Evolutionary conservation across 2,113 vertebrate genomes (phyloP), one percentile per base, ranked within the genome.

Genomic region (Colinus virginianus): DNA sequence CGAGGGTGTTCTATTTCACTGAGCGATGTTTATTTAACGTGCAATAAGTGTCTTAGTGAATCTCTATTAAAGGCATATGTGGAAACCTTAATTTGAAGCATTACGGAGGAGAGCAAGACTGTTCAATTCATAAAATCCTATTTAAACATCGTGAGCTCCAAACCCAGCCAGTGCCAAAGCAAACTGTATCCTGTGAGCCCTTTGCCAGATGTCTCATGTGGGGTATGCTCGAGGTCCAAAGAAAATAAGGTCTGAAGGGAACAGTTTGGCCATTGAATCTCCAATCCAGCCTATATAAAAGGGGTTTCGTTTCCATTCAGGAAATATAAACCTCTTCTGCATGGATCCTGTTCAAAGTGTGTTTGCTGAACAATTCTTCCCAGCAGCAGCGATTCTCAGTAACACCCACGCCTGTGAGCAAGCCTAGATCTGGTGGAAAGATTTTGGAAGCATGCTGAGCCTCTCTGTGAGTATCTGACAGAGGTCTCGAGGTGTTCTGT

Each of bases 21-120:
- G 53, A 66, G 78, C 8, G 93, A 23, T 82, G 90, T 90, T 96
- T 94, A 81, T 94, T 96, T 95, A 96, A 94, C 42, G 3, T 92
- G 91, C 83, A 86, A 13, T 85, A 93, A 96, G 94, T 91, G 93
- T 90, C 86, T 87, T 68, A 70, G 90, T 71, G 94, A 86, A 94
- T 93, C 71, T 93, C 93, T 95, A 93, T 96, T 93, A 95, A 94
- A 95, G 70, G 90, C 96, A 97, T n/a, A 95, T 95, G 96, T 95
- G 94, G 88, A 92, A 93, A 83, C 86, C 91, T 92, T 91, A 17
- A 89, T 93, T 81, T 90, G 95, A 93, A 90, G 95, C 88, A 3
- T 90, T 88, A 38, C 82, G 88, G 94, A 49, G n/a, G 85, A 90
- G 87, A 87, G 67, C 11, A 81, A 89, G 87, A 20, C 76, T 66